Conservation (phyloP, 2,797 vertebrate genomes). For the Chrysocyon brachyurus region DNA sequence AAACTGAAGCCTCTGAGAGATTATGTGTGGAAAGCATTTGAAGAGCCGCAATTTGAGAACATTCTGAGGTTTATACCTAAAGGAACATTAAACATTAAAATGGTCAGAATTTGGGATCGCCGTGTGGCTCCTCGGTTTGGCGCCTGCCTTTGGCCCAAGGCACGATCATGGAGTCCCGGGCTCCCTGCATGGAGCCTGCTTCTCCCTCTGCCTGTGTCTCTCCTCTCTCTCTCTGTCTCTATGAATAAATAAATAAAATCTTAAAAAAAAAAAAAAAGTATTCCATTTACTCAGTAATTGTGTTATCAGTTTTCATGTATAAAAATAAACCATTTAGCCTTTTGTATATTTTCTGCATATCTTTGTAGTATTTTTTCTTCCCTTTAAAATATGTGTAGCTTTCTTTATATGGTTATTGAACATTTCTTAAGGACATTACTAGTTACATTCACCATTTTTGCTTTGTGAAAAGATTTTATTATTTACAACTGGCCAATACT, state of each 20-base stretch:
- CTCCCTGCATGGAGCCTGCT: no score
- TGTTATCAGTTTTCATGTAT: neutral
- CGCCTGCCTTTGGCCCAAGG: no score
- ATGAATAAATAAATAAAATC: no score
- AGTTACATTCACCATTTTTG: neutral
- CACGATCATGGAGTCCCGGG: no score
- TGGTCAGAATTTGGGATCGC: neutral
- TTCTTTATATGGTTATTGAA: neutral
- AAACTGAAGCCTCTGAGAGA: neutral
- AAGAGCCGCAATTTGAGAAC: neutral
- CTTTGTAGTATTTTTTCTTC: neutral
- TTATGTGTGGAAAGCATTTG: neutral
- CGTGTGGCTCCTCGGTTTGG: no score
- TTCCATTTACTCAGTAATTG: neutral
- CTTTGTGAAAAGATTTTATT: neutral
- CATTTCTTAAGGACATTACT: neutral
- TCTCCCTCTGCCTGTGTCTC: no score
- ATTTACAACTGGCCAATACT: neutral
- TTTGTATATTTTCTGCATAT: neutral
- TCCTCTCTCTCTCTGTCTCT: no score
- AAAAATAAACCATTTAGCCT: constrained; percentile 1
- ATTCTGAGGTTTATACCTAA: neutral
- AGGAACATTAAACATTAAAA: neutral
- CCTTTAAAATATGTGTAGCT: constrained; percentile 25
- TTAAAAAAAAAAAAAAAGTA: neutral